Percentiles rank a stretch among this genome's conserved stretches.
Evolutionary conservation across 2,888 invertebrate genomes (phyloP).

Genomic region (Chloroclysta siterata): DNA sequence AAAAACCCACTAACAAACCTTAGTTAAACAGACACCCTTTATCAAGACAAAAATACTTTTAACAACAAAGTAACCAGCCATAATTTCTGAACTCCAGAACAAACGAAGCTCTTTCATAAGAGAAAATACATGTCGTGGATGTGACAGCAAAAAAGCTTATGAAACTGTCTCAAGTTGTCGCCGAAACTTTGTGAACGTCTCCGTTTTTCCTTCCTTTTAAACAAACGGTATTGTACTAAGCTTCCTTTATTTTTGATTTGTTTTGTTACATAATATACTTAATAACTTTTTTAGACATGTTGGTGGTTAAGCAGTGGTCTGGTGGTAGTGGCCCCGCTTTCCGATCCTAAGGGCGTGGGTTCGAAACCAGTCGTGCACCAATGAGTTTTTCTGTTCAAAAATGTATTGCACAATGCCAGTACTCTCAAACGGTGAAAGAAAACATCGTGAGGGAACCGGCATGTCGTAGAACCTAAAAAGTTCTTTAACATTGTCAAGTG

Average conservation of each 20-base stretch:
- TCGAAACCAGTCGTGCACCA: too few relatives aligned
- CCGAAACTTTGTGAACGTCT: conserved; percentile 51
- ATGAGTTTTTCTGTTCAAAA: too few relatives aligned
- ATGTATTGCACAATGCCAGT: too few relatives aligned
- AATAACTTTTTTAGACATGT: too few relatives aligned
- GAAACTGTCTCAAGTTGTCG: conserved; percentile 58
- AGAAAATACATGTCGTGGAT: conserved; percentile 57
- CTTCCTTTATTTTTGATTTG: neutral
- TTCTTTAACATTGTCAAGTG: too few relatives aligned
- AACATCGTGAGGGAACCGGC: too few relatives aligned
- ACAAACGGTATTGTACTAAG: conserved; percentile 32
- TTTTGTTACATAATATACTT: neutral
- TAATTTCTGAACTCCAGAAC: conserved; percentile 42
- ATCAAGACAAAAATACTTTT: conserved; percentile 4
- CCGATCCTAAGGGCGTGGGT: too few relatives aligned
- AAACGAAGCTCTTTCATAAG: conserved; percentile 52
- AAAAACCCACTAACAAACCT: neutral
- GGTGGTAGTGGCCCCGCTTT: too few relatives aligned
- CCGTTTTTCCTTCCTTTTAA: conserved; percentile 51
- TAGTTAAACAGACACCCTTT: neutral
- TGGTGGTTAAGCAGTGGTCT: too few relatives aligned
- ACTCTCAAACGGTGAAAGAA: too few relatives aligned
- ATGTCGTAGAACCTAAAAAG: too few relatives aligned
- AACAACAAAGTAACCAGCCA: conserved; percentile 29
- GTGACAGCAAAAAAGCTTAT: conserved; percentile 66